Evolutionary conservation across 2,113 vertebrate genomes (phyloP), one percentile per base, ranked within the genome.

Genomic region (Pituophis catenifer): DNA sequence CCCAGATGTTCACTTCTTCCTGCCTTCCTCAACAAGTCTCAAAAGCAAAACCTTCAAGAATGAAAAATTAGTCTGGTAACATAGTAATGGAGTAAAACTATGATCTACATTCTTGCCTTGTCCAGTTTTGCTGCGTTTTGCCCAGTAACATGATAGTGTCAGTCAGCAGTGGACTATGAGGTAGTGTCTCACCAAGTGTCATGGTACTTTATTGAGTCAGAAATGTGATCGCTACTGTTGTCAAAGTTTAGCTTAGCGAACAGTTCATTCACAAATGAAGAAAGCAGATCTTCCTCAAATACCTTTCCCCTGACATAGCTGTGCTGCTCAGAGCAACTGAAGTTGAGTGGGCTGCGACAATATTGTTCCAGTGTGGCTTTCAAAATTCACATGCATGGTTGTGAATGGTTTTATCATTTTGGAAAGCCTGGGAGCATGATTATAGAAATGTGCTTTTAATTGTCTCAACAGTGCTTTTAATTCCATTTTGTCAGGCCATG

Each of bases 221-320:
- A 97, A 98, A 98, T 94, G 97, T 93, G 97, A 98, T 98, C 97
- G 94, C 97, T 97, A 96, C 98, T 96, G 97, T 97, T 98, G 98
- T 98, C 97, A 95, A 97, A 97, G 97, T 95, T 94, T 95, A 96
- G 96, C 93, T 57, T 97, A 96, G 97, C 96, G 96, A 97, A 96
- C 97, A 97, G 97, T 97, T 97, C 97, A 96, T 97, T 95, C 91
- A 94, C 94, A 97, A 95, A 98, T 97, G 98, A 97, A 97, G 95
- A 97, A 97, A 98, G 21, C 98, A 98, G 98, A 97, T 95, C 87
- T 81, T 94, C 91, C 91, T 75, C 96, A 94, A 93, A 97, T 98
- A 90, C 97, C 97, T 97, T 97, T 97, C 96, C 92, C 38, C 94
- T 98, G 97, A 98, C 94, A 92, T 96, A 91, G 96, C 90, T 94